Evolutionary conservation across 2,113 vertebrate genomes (phyloP).

Genomic region (Phasianus colchicus): DNA sequence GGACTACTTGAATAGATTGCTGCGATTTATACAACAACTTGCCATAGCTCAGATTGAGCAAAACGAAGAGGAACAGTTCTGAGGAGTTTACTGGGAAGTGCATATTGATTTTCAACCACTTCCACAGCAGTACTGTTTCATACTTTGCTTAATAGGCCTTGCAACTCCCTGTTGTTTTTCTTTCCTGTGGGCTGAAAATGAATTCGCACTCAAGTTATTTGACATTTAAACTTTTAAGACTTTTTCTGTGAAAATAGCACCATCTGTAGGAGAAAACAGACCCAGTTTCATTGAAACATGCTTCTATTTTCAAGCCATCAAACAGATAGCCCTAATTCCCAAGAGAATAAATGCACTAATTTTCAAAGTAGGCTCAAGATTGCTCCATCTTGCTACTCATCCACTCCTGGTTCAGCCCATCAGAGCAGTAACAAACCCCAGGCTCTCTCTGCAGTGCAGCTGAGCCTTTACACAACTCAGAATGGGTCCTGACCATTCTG

Average conservation of each 20-base stretch:
- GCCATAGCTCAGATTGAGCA: background rate
- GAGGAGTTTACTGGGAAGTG: background rate
- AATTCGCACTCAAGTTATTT: background rate
- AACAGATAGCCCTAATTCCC: background rate
- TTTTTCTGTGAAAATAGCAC: slow-evolving; percentile 70
- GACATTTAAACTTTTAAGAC: slow-evolving; percentile 43
- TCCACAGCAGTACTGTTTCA: background rate
- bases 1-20: background rate
- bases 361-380: fast-evolving
- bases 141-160: background rate
- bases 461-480: background rate
- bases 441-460: background rate
- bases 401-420: background rate
- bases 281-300: background rate
- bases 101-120: background rate
- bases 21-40: background rate
- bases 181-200: background rate
- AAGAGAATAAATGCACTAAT: background rate
- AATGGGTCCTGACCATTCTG: background rate
- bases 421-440: background rate
- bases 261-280: slow-evolving; percentile 64
- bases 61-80: background rate
- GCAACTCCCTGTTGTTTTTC: background rate
- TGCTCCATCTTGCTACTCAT: background rate
- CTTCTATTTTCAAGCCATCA: background rate